Base-by-base conservation (phyloP, 2,888 invertebrate genomes). In the Pharmacophagus antenor region DNA sequence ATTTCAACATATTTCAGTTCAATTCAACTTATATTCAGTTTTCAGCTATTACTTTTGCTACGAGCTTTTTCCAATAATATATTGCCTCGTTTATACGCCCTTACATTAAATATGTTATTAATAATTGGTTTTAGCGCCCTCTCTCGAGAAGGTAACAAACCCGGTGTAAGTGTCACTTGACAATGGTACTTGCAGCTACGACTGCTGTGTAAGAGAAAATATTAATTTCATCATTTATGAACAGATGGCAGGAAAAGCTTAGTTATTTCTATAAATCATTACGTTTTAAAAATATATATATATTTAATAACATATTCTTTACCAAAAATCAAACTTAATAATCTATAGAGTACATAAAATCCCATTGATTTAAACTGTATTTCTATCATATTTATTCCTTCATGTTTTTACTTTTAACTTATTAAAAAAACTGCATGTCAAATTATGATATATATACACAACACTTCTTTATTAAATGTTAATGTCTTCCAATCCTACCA, bases 401-500 rank as follows among this genome's bases (percentile, higher is more conserved):
- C n/a, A n/a, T n/a, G n/a, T n/a, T n/a, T n/a, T n/a, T n/a, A n/a
- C n/a, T n/a, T n/a, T n/a, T n/a, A n/a, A n/a, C n/a, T n/a, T n/a
- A n/a, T n/a, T n/a, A n/a, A n/a, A 31, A 10, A 10, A 31, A 31
- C 0, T 7, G 8, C 27, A 27, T 10, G 1, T 10, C 31, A 12
- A 15, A 12, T 15, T 12, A 2, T 0, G 31, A 12, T 12, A 31
- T 31, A 8, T 12, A 3, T 15, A 10, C 10, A 7, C 31, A 31
- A 31, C 31, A 12, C 3, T 31, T 31, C 41, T n/a, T 12, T 8
- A 18, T 21, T 20, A 53, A 53, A 44, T 22, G 15, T 1, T 46
- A 22, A 47, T 12, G 6, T 37, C 69, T 68, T 80, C 79, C 83
- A 80, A 79, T 73, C 73, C 80, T 82, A 83, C 79, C 77, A 73